Evolutionary conservation across 2,113 vertebrate genomes (phyloP), one percentile per base, ranked within the genome.

Genomic region (Sisor rabdophorus): DNA sequence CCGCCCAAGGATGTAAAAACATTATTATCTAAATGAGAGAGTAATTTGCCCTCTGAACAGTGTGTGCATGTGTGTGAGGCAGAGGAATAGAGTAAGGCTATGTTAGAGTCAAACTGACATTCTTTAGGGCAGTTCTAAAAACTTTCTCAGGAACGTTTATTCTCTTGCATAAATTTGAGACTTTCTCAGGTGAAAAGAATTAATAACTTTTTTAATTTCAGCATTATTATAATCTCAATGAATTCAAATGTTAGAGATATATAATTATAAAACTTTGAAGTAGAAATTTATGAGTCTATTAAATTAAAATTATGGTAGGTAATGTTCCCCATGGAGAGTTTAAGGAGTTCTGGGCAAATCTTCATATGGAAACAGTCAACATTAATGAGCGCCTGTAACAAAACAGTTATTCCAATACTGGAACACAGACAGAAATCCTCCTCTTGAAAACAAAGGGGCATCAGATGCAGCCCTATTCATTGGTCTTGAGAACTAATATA

Each of bases 11-110:
- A 78, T 59, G 26, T 73, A 79, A 74, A 79, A 79, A 79, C 63
- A 79, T 74, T 73, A 74, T 79, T 79, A 79, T 74, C 77, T 67
- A 22, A 67, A 79, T 68, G 77, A 79, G 71, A 67, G 53, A 44
- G 60, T 68, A 74, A 68, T 73, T 73, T 73, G 17, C 54, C 26
- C 50, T 63, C 11, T 48, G 65, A 71, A 50, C 68, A 17, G 0
- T 52, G 30, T 32, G 56, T 24, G 30, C 40, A 26, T 71, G 59
- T 73, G 59, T 50, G 67, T 60, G 54, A 50, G n/a, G 1, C 11
- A 47, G 63, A n/a, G 20, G 22, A 40, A 16, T 11, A 15, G 6
- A 24, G 12, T 1, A n/a, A 44, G 12, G 11, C 40, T 9, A 44
- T 44, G 11, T 44, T 36, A n/a, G 11, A 7, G 36, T 47, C 63